phyloP scores from a whole-genome alignment of 2,113 vertebrate species.

The Paradoxurus hermaphroditus region DNA sequence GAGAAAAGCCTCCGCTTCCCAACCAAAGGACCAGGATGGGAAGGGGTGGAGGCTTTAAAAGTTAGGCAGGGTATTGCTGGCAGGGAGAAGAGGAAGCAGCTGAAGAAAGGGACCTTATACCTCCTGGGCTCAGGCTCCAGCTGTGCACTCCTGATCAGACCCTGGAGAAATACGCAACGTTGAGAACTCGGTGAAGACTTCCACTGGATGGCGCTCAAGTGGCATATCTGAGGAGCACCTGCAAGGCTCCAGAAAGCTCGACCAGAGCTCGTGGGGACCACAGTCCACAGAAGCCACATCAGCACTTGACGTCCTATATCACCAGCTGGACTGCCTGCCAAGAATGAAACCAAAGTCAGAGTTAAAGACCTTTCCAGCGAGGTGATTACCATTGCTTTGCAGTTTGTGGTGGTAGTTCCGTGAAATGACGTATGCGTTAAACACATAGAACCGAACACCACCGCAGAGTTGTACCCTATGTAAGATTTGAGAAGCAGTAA shows the following conservation, averaged over 20 bases:
- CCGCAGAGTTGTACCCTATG: background rate
- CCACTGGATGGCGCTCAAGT: background rate
- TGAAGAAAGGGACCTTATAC: no score
- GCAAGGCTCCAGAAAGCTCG: background rate
- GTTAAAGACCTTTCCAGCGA: background rate
- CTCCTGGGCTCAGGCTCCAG: background rate
- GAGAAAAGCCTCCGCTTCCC: background rate
- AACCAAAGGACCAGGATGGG: background rate
- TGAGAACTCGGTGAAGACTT: background rate
- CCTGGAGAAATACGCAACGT: background rate
- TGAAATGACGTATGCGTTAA: background rate
- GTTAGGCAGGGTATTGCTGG: no score
- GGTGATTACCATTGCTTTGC: background rate
- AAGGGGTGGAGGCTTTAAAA: background rate
- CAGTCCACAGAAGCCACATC: background rate
- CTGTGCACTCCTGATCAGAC: rapidly evolving
- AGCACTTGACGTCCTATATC: no score
- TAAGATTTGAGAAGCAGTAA: background rate
- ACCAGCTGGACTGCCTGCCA: rapidly evolving
- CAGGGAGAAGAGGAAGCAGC: background rate
- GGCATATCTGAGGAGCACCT: no score
- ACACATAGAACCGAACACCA: background rate
- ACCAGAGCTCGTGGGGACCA: rapidly evolving
- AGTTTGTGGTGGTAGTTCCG: background rate
- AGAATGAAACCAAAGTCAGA: background rate